A percentile compares a stretch with the other conserved stretches of the same genome.
phyloP scores from a whole-genome alignment of 1,140 invertebrate genomes.

The Lasioglossum albipes region DNA sequence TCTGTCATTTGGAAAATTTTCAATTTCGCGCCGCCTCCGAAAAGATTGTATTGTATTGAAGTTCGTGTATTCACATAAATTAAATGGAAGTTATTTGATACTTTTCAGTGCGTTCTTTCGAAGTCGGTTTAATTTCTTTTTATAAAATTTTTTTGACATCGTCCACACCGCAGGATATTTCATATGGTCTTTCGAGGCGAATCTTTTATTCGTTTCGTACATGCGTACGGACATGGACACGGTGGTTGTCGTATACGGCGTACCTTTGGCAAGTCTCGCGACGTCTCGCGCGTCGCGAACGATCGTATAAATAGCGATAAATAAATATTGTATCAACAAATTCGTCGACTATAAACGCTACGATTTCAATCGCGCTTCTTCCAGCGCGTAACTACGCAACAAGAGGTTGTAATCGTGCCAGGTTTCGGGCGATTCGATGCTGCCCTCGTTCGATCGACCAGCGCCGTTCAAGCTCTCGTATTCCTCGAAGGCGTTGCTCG shows the following conservation, averaged over 20 bases:
- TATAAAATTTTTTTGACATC: no score
- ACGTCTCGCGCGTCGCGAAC: background rate
- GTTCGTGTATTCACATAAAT: no score
- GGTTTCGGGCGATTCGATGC: constrained; percentile 48
- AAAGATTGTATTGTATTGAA: no score
- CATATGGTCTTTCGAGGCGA: no score
- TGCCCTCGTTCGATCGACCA: constrained; percentile 49
- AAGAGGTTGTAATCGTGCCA: constrained; percentile 65
- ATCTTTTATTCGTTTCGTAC: no score
- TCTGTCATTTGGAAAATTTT: no score
- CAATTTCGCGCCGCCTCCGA: no score
- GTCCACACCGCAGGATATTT: no score
- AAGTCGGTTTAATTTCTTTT: no score
- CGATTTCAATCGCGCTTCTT: constrained; percentile 52
- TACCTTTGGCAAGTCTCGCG: background rate
- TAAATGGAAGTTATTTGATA: no score
- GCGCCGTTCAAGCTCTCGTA: constrained; percentile 53
- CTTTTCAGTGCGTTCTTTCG: no score
- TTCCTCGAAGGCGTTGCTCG: constrained; percentile 64
- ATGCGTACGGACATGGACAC: no score
- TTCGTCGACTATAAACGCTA: background rate
- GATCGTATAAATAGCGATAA: background rate
- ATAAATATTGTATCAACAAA: background rate
- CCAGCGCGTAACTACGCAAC: constrained; percentile 66
- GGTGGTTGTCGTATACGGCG: background rate